Evolutionary conservation across 2,797 vertebrate genomes (phyloP), one percentile per base, ranked within the genome.

Genomic region (Lutjanus campechanus): DNA sequence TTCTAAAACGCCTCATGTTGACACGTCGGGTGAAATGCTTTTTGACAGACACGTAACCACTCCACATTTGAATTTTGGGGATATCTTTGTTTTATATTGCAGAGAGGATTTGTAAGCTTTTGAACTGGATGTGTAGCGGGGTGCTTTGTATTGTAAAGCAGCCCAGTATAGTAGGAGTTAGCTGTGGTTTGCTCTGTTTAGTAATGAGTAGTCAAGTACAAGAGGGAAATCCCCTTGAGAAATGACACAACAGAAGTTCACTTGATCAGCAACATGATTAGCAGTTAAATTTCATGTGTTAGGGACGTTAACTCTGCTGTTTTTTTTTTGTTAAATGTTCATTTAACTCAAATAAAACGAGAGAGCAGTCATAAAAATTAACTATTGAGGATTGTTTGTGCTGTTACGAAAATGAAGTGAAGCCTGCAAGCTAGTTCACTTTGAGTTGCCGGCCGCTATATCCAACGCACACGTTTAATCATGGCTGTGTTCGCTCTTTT

Each of bases 311-410:
- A 51, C 20, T 82, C 22, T 87, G 53, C 19, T 66, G 25, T 76
- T 65, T 79, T 69, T 65, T 79, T 69, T 49, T 22, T 87, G 80
- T 83, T 73, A 53, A 61, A 73, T 89, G 79, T 83, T 76, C 17
- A 72, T 73, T 89, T 79, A n/a, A 36, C 50, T 36, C 69, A 50
- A 88, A 88, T 88, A 89, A 89, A 89, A 79, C 20, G 17, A 81
- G 50, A 77, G 53, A 73, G 60, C 41, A 12, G 64, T 77, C 53
- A 22, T 63, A 67, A 71, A 76, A 54, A 56, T 41, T 50, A 41
- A 60, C 43, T 44, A 56, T 19, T 88, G 66, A 72, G 58, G n/a
- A 72, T 77, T 60, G 44, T 86, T 80, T 87, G 19, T 77, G 5
- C 20, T 51, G 20, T 50, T 51, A 53, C 40, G 65, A 71, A 59